phyloP scores from a whole-genome alignment of 2,113 vertebrate species.

The Hipposideros armiger region DNA sequence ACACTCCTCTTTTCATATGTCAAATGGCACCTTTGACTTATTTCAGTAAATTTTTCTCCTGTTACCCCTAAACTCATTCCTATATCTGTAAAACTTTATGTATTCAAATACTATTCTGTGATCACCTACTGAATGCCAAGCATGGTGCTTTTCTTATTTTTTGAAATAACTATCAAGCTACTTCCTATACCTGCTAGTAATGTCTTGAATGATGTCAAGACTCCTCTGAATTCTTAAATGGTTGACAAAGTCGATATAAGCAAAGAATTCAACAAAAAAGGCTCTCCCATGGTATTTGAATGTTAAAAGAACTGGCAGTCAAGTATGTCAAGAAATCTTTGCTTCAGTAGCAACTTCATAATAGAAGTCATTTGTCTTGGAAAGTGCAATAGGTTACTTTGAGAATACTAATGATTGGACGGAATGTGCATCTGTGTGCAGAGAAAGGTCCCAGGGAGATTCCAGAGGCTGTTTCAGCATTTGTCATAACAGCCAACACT shows the following conservation, averaged over 20 bases:
- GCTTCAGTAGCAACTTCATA: slow-evolving; percentile 28
- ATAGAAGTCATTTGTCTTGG: neutral
- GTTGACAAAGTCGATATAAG: neutral
- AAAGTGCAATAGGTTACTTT: neutral
- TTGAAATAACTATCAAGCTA: slow-evolving; percentile 13
- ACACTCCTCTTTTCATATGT: neutral
- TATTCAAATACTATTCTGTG: neutral
- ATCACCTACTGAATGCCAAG: neutral
- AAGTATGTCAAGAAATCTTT: slow-evolving; percentile 6
- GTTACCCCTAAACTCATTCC: neutral
- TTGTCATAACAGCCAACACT: slow-evolving; percentile 14
- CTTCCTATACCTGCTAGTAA: neutral
- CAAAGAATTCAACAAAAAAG: neutral
- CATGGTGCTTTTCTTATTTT: neutral
- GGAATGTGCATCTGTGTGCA: neutral
- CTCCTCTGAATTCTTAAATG: neutral
- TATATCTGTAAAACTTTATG: neutral
- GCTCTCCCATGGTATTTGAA: neutral
- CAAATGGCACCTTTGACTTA: neutral
- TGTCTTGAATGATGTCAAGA: neutral
- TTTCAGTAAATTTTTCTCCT: neutral
- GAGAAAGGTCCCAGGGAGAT: neutral
- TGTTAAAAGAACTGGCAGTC: neutral
- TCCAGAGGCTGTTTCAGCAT: neutral
- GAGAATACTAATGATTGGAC: neutral